phyloP scores from a whole-genome alignment of 2,113 vertebrate genomes.

The Entelurus aequoreus region DNA sequence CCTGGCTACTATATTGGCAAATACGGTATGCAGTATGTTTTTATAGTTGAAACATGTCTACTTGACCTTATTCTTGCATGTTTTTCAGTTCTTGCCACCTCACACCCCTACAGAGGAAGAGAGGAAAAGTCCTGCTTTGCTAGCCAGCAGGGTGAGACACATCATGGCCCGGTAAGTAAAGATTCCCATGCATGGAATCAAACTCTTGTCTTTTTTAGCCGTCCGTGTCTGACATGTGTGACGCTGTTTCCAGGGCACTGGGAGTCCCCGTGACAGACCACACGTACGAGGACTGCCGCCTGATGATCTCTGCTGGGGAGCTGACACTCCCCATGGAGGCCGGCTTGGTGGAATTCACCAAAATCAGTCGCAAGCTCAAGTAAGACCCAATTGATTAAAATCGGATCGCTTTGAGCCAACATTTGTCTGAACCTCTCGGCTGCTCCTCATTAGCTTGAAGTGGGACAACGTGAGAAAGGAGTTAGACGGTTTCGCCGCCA shows the following conservation, averaged over 20 bases:
- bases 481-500: constrained; percentile 82
- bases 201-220: neutral
- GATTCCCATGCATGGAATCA: neutral
- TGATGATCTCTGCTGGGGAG: constrained; percentile 96
- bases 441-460: constrained; percentile 75
- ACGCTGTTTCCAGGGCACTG: constrained; percentile 71
- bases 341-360: constrained; percentile 95
- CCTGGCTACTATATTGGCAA: too few species aligned
- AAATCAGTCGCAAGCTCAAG: constrained; percentile 94
- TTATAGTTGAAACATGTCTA: neutral
- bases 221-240: neutral
- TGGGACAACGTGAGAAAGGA: constrained; percentile 88
- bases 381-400: constrained; percentile 56
- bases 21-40: too few species aligned
- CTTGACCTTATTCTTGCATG: neutral
- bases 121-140: constrained; percentile 78
- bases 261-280: constrained; percentile 88
- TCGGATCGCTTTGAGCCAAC: neutral
- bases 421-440: neutral
- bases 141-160: constrained; percentile 79
- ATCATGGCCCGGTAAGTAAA: constrained; percentile 83
- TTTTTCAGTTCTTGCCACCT: constrained; percentile 85
- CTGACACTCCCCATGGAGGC: constrained; percentile 95
- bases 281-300: constrained; percentile 92
- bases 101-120: constrained; percentile 84